A percentile compares a stretch with the other conserved stretches of the same genome.
These are phyloP conservation scores for Todiramphus saurophagus DNA, from an alignment of 2,113 vertebrate species.

Conservation along the genomic window DNA sequence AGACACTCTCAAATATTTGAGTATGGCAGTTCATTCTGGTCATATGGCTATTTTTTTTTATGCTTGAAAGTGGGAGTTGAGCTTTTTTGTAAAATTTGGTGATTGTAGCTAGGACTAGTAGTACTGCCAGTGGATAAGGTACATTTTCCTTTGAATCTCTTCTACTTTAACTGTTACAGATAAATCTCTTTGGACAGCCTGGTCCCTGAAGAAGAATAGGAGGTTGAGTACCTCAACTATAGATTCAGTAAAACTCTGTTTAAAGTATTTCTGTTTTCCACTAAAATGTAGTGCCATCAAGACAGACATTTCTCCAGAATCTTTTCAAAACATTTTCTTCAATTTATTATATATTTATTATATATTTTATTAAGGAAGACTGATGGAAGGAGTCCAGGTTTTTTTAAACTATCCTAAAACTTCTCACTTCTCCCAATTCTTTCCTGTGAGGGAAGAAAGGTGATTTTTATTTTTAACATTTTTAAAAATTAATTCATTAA, in stretches of 20 bases:
- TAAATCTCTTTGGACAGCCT: neutral
- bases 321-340: neutral
- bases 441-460: neutral
- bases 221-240: neutral
- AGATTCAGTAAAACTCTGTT: neutral
- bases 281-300: neutral
- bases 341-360: neutral
- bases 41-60: neutral
- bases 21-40: neutral
- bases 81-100: neutral
- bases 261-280: neutral
- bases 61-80: neutral
- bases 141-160: neutral
- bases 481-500: too few species aligned
- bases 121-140: neutral
- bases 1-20: neutral
- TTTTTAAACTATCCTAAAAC: neutral
- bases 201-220: neutral
- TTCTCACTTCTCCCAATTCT: neutral
- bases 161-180: neutral
- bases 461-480: too few species aligned
- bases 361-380: neutral
- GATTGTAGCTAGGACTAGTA: neutral
- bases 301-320: neutral
- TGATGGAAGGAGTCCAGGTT: accelerated